Percentiles rank a stretch among this genome's conserved stretches.
These are phyloP conservation scores for Lota lota DNA, from an alignment of 2,113 vertebrate genomes.

Conservation along the genomic window DNA sequence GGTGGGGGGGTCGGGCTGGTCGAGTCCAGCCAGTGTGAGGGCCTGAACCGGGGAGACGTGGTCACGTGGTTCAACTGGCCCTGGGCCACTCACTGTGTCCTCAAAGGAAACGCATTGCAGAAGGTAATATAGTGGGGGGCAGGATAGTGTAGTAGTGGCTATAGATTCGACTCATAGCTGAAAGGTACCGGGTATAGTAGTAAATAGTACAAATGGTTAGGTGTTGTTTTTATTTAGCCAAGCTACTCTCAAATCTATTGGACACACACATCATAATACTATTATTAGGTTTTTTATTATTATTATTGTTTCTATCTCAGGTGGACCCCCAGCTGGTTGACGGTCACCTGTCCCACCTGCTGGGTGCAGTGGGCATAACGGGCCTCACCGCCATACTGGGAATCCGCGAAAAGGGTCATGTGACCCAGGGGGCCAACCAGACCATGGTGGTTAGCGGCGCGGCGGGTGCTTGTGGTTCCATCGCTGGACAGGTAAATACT, in stretches of 20 bases:
- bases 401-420: conserved; percentile 85
- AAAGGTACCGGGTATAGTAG: too few relatives aligned
- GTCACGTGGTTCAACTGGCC: conserved; percentile 89
- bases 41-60: conserved; percentile 71
- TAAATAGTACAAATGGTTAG: too few relatives aligned
- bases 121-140: conserved; percentile 78
- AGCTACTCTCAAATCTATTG: too few relatives aligned
- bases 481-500: conserved; percentile 81
- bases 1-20: conserved; percentile 88
- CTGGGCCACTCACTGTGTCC: conserved; percentile 84
- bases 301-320: conserved; percentile 56
- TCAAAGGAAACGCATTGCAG: conserved; percentile 77
- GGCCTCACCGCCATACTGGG: conserved; percentile 88
- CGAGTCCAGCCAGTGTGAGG: conserved; percentile 76
- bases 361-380: conserved; percentile 87
- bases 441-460: conserved; percentile 95
- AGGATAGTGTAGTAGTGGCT: too few relatives aligned
- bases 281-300: not conserved
- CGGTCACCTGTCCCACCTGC: conserved; percentile 85
- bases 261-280: too few relatives aligned
- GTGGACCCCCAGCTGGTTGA: conserved; percentile 80
- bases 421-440: conserved; percentile 80
- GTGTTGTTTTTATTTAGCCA: too few relatives aligned
- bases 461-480: conserved; percentile 89
- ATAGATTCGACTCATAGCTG: too few relatives aligned